Base-by-base conservation (phyloP, 2,797 vertebrate genomes). In the Lycodopsis pacificus region DNA sequence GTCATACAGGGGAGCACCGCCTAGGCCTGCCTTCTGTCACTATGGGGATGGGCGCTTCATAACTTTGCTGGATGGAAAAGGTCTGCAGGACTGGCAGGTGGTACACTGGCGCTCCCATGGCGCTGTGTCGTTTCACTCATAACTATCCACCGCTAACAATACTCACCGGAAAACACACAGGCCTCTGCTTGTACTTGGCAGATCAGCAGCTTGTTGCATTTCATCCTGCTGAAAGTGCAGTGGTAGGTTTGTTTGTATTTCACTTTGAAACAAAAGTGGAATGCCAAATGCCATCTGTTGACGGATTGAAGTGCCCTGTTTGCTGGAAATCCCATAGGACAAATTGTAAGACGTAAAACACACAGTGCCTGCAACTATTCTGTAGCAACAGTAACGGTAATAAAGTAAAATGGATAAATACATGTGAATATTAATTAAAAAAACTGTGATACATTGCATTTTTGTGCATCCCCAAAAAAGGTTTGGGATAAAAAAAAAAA, bases 21-120 rank as follows among this genome's bases (percentile, higher is more conserved):
- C 92, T 83, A 88, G 92, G 85, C 93, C 93, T 94, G 94, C 92
- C 92, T 93, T 94, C 91, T 92, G 93, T 95, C 93, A 88, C 93
- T 84, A 92, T 93, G 92, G 93, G 86, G 90, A 95, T 90, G 82
- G 92, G 90, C 51, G 76, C 87, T 91, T 93, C 89, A 87, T 88
- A 94, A 94, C 86, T 93, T 91, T 82, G 89, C 81, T 86, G 79
- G 81, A 86, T 94, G 95, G 94, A 95, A 96, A 95, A 95, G 93
- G 90, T 89, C 81, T 94, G 85, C 73, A 91, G 93, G 92, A 94
- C 91, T 89, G 91, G 92, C 94, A 95, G 95, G 94, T 94, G 94
- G 91, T 93, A 93, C 93, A 93, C 93, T 93, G 87, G 93, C 92
- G 86, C 89, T 93, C 93, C 87, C 89, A 86, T 84, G 86, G 89